A percentile compares a stretch with the other conserved stretches of the same genome.
Evolutionary conservation across 2,888 invertebrate species (phyloP).

Genomic region (Spodoptera picta): DNA sequence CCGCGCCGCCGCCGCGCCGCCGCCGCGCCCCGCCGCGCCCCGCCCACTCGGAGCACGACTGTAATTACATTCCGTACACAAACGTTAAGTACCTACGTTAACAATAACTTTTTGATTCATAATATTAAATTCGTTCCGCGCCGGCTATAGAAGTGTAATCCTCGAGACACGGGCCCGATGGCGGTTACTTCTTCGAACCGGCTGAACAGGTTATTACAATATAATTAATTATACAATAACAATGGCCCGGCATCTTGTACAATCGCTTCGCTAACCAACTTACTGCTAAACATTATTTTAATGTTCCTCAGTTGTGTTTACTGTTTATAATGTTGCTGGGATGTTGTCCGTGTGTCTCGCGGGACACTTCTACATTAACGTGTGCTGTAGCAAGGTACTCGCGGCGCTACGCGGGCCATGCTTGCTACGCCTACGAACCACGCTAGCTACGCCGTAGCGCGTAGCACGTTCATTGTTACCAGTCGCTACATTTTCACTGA

Average conservation of each 20-base stretch:
- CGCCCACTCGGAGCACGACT: no score
- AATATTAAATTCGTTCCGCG: no score
- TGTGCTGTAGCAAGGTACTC: no score
- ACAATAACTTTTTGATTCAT: no score
- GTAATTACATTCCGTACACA: no score
- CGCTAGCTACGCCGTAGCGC: constrained; percentile 29
- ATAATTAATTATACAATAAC: constrained; percentile 15
- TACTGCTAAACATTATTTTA: constrained; percentile 5
- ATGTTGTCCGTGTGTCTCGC: not conserved
- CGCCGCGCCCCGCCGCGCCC: no score
- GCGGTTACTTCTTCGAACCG: constrained; percentile 1
- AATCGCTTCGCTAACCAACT: not conserved
- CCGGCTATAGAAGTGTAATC: not conserved
- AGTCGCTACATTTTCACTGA: not conserved
- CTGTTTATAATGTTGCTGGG: not conserved
- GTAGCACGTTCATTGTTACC: not conserved
- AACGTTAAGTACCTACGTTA: no score
- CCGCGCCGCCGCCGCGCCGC: no score
- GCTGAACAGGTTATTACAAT: constrained; percentile 2
- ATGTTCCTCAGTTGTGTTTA: constrained; percentile 4
- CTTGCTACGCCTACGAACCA: constrained; percentile 19
- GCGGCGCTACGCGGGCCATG: constrained; percentile 7
- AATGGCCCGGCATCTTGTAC: constrained; percentile 14
- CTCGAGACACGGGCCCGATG: not conserved
- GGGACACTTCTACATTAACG: not conserved